Evolutionary conservation across 2,888 invertebrate genomes (phyloP), one percentile per base, ranked within the genome.

Genomic region (Esperia sulphurella): DNA sequence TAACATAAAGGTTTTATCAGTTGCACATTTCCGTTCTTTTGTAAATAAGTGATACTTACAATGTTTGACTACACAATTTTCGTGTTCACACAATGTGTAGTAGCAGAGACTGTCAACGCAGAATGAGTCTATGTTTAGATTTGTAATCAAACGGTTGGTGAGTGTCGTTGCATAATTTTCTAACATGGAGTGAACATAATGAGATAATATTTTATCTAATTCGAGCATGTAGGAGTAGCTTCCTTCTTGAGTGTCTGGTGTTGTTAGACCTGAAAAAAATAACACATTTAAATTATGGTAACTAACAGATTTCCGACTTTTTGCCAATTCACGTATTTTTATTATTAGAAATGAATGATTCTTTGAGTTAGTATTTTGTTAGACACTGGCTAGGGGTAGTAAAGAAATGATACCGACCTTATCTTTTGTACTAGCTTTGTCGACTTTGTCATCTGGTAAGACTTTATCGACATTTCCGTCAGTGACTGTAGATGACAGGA

Each of bases 401-500:
- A 7, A 35, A 13, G 12, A 10, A 13, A n/a, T 12, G 6, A n/a
- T 37, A 41, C 62, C 62, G 33, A 78, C 75, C 74, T 73, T 64
- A 53, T 60, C 62, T 49, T 58, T 49, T 14, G 53, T 49, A 37
- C 41, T 57, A 5, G 55, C 52, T 35, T 47, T 48, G 14, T 52
- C 37, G 14, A 37, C 33, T 53, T 64, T 59, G 33, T 46, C 51
- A 35, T 31, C 45, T 13, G 49, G 8, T 7, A 44, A 37, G 7
- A 31, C 14, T 30, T 40, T 48, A 13, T 46, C 46, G 29, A 42
- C 30, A 38, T 45, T 42, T 8, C 52, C 57, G 14, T 63, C 62
- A 4, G 66, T 59, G 30, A 84, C 76, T 2, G 81, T 79, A 8
- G 83, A 81, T 0, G 86, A 86, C 50, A 87, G 55, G 28, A 77